Evolutionary conservation across 2,113 vertebrate genomes (phyloP).

Genomic region (Ammodytes marinus): DNA sequence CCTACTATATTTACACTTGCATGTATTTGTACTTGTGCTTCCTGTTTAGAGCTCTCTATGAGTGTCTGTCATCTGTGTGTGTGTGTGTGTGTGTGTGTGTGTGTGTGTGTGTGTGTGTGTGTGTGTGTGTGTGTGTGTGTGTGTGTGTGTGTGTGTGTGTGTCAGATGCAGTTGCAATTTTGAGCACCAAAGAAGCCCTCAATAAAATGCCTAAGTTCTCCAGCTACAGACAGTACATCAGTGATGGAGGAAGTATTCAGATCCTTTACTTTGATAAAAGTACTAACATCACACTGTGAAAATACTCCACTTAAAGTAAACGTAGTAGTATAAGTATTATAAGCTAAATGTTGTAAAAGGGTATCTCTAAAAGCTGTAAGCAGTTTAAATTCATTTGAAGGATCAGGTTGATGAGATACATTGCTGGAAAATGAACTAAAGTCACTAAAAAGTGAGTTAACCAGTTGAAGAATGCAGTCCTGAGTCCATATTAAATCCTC

Average conservation of each 20-base stretch:
- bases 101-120: background rate
- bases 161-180: background rate
- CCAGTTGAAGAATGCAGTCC: background rate
- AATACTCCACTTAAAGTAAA: too few species aligned
- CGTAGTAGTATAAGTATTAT: too few species aligned
- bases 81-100: background rate
- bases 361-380: background rate
- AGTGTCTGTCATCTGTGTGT: background rate
- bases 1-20: background rate
- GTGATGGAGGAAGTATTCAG: too few species aligned
- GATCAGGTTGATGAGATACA: background rate
- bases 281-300: too few species aligned
- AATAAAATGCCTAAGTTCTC: too few species aligned
- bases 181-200: background rate
- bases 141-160: background rate
- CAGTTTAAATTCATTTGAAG: background rate
- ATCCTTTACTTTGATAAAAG: too few species aligned
- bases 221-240: too few species aligned
- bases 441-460: background rate
- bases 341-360: background rate
- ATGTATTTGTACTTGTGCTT: conserved; percentile 23
- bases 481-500: background rate
- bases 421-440: background rate
- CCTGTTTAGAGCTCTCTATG: conserved; percentile 24
- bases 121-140: background rate